Conservation (phyloP, 2,797 vertebrate genomes). For the Chelmon rostratus region DNA sequence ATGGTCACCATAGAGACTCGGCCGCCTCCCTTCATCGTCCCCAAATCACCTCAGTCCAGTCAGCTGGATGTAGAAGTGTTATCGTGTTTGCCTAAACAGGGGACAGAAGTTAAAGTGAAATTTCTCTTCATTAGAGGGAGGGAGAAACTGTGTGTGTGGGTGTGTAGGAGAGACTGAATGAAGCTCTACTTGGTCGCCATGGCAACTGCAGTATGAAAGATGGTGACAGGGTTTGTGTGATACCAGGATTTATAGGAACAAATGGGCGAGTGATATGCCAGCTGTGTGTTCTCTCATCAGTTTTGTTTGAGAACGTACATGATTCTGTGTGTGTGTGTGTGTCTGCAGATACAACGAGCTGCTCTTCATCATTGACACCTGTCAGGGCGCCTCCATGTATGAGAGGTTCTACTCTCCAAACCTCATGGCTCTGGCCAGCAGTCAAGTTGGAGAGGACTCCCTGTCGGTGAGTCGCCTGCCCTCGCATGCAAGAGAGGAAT, state of each 20-base stretch:
- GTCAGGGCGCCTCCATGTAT: constrained; percentile 99
- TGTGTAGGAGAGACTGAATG: constrained; percentile 56
- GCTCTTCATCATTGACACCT: constrained; percentile 98
- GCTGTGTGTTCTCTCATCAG: constrained; percentile 42
- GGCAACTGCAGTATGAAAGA: constrained; percentile 74
- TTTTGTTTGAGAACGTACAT: constrained; percentile 18
- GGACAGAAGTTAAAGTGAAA: constrained; percentile 8
- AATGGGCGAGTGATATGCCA: constrained; percentile 50
- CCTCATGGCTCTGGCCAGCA: constrained; percentile 97
- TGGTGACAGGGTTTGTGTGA: constrained; percentile 56
- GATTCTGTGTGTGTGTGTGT: constrained; percentile 12
- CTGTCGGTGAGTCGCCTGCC: constrained; percentile 90
- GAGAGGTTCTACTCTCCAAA: constrained; percentile 98
- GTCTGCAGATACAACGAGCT: constrained; percentile 94
- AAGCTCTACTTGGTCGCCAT: constrained; percentile 73
- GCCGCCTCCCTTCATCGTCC: constrained; percentile 23
- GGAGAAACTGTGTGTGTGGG: constrained; percentile 39
- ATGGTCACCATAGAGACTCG: constrained; percentile 44
- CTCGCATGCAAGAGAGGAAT: background rate
- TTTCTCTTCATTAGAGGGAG: constrained; percentile 15
- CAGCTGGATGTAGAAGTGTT: constrained; percentile 21
- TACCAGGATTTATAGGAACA: constrained; percentile 51
- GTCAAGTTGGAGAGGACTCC: constrained; percentile 98
- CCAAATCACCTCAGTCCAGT: constrained; percentile 17
- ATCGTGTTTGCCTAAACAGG: constrained; percentile 8